Evolutionary conservation across 2,113 vertebrate species (phyloP).

Genomic region (Xenopus laevis): DNA sequence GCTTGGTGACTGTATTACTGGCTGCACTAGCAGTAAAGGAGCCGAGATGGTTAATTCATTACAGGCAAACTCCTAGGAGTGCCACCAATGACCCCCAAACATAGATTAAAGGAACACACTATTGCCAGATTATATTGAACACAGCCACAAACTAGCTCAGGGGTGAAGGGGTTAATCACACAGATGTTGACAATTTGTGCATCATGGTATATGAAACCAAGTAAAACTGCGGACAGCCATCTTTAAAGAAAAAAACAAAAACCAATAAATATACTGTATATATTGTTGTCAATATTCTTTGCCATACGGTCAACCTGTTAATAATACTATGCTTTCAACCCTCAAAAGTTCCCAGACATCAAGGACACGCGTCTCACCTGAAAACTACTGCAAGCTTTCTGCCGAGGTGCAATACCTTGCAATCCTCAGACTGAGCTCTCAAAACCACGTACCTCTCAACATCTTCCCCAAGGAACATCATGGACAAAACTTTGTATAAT

Average conservation of each 20-base stretch:
- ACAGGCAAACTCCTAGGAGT: conserved; percentile 35
- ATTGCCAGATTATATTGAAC: conserved; percentile 23
- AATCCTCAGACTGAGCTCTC: conserved; percentile 38
- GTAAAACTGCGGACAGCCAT: conserved; percentile 35
- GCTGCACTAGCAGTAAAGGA: conserved; percentile 18
- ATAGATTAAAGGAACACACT: conserved; percentile 19
- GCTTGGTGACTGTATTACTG: conserved; percentile 25
- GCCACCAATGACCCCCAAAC: conserved; percentile 20
- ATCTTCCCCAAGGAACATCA: conserved; percentile 44
- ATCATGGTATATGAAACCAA: conserved; percentile 37
- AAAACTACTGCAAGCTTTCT: conserved; percentile 28
- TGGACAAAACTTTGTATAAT: conserved; percentile 46
- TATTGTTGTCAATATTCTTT: not conserved
- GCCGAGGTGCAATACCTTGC: not conserved
- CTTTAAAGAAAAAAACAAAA: conserved; percentile 7
- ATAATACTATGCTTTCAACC: conserved; percentile 14
- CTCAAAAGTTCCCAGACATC: conserved; percentile 25
- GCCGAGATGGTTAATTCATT: conserved; percentile 18
- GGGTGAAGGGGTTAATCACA: conserved; percentile 44
- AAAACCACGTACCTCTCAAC: conserved; percentile 39
- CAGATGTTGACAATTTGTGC: conserved; percentile 37
- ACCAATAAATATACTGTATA: not conserved
- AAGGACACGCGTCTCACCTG: conserved; percentile 24
- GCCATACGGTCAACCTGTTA: conserved; percentile 8
- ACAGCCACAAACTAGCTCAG: conserved; percentile 37